Evolutionary conservation across 2,113 vertebrate species (phyloP).

Genomic region (Epinephelus moara): DNA sequence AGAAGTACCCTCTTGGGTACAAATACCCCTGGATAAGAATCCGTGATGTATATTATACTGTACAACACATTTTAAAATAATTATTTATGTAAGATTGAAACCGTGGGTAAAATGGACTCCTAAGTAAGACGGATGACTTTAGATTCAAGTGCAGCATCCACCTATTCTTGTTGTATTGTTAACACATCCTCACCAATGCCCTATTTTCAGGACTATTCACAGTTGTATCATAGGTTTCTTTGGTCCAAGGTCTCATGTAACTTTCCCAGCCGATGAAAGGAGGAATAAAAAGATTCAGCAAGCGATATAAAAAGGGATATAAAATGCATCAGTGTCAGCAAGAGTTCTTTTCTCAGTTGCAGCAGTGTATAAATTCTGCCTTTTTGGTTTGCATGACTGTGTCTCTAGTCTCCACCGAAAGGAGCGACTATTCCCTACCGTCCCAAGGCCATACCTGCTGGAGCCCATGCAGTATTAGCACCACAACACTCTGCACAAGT

Average conservation of each 20-base stretch:
- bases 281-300: constrained; percentile 53
- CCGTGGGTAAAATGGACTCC: not conserved
- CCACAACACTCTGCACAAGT: constrained; percentile 90
- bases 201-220: constrained; percentile 23
- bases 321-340: constrained; percentile 42
- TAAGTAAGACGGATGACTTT: not conserved
- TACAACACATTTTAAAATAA: too few species aligned
- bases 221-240: constrained; percentile 10
- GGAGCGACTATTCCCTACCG: constrained; percentile 95
- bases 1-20: not conserved
- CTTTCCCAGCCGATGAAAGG: constrained; percentile 34
- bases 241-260: constrained; percentile 29
- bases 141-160: not conserved
- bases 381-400: constrained; percentile 58
- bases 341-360: constrained; percentile 34
- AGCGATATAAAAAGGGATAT: constrained; percentile 37
- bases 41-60: not conserved
- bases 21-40: not conserved
- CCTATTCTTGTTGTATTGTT: not conserved
- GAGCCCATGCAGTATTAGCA: constrained; percentile 90
- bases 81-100: not conserved
- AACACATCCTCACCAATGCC: not conserved
- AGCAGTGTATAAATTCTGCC: constrained; percentile 18
- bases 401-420: constrained; percentile 92
- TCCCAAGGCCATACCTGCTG: constrained; percentile 89